Conservation (phyloP, 1,140 invertebrate species). For the silkworm (Bombyx mori) region ASM3026992v2 NC_085115.1:12121001-12121500, state of each 20-base stretch:
- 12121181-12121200: too few relatives aligned
- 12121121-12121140: neutral
- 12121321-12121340: conserved; percentile 11
- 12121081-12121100: conserved; percentile 15
- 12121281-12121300: conserved; percentile 48
- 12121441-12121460: conserved; percentile 11
- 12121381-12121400: conserved; percentile 12
- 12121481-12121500: conserved; percentile 6
- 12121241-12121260: conserved; percentile 56
- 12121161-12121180: too few relatives aligned
- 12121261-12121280: conserved; percentile 21
- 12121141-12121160: too few relatives aligned
- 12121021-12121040: conserved; percentile 22
- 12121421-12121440: conserved; percentile 22
- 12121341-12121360: conserved; percentile 18
- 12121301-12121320: conserved; percentile 27
- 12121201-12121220: neutral
- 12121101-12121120: conserved; percentile 13
- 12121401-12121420: conserved; percentile 21
- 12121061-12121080: conserved; percentile 13
- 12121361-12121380: conserved; percentile 18
- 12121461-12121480: conserved; percentile 9
- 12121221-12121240: neutral
- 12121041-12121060: conserved; percentile 13
- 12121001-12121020: conserved; percentile 34